A percentile compares a stretch with the other conserved stretches of the same genome.
Evolutionary conservation across 2,113 vertebrate species (phyloP).

Genomic region (Proterorhinus semilunaris): DNA sequence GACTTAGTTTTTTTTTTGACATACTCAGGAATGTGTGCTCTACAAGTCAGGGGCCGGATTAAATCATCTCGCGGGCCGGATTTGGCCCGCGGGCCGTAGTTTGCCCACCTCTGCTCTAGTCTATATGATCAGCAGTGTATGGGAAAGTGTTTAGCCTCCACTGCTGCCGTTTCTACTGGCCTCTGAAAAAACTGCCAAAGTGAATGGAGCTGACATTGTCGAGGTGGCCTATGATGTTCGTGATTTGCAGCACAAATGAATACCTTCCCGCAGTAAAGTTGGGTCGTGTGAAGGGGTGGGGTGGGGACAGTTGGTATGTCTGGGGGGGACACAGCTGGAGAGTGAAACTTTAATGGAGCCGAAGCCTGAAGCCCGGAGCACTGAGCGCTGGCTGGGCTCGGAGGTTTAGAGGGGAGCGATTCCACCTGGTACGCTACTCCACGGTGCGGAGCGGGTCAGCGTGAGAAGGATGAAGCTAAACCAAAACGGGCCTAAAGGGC

Average conservation of each 20-base stretch:
- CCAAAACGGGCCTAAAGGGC: too few species aligned
- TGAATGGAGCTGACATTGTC: constrained; percentile 42
- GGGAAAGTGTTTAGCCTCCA: too few species aligned
- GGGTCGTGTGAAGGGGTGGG: constrained; percentile 40
- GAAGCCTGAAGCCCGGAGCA: constrained; percentile 59
- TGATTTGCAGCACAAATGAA: constrained; percentile 72
- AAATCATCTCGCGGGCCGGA: too few species aligned
- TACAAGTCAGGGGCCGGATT: too few species aligned
- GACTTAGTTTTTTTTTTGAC: too few species aligned
- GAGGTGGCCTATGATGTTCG: constrained; percentile 23
- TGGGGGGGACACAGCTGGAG: constrained; percentile 69
- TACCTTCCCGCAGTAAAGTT: constrained; percentile 61
- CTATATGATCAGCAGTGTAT: too few species aligned
- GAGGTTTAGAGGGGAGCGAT: constrained; percentile 34
- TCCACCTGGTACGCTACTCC: constrained; percentile 45
- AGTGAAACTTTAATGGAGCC: constrained; percentile 76
- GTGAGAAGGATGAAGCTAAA: not conserved
- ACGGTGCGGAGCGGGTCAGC: not conserved
- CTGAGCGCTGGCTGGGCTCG: constrained; percentile 54
- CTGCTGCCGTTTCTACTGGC: not conserved
- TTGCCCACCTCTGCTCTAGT: too few species aligned
- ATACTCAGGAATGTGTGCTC: too few species aligned
- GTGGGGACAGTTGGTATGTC: constrained; percentile 51
- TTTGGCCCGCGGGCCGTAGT: too few species aligned
- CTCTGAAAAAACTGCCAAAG: constrained; percentile 43